A percentile compares a stretch with the other conserved stretches of the same genome.
Conservation (phyloP, 2,113 vertebrate genomes). For the Arvicanthis niloticus region DNA sequence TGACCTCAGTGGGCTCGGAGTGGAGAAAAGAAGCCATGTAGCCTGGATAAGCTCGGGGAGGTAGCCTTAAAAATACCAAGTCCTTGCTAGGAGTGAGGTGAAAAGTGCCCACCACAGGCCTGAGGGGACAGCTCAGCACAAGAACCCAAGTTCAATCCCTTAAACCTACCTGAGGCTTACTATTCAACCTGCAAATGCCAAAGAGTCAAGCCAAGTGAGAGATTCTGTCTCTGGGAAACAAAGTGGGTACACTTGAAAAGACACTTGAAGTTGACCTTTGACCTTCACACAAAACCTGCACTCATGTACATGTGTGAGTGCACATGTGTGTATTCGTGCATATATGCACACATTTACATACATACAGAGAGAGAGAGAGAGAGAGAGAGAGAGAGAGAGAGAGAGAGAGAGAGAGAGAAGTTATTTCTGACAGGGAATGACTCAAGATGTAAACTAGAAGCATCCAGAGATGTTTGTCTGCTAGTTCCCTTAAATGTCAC, state of each 20-base stretch:
- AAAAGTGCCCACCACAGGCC: neutral
- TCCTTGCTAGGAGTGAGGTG: neutral
- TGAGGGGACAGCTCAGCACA: neutral
- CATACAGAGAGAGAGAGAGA: neutral
- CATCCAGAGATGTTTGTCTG: neutral
- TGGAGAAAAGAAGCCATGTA: accelerated
- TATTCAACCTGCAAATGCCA: neutral
- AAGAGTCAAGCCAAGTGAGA: neutral
- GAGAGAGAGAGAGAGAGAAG: neutral
- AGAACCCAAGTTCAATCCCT: neutral
- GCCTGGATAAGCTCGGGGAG: accelerated
- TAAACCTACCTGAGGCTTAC: neutral
- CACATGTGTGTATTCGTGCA: neutral
- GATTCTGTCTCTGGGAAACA: neutral
- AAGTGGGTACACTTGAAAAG: neutral
- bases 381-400: too few relatives aligned
- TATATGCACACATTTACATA: neutral
- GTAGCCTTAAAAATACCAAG: neutral
- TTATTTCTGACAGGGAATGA: neutral
- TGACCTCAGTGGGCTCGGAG: neutral
- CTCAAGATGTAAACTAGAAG: neutral
- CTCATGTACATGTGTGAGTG: too few relatives aligned
- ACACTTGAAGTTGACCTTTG: neutral
- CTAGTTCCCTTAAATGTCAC: neutral
- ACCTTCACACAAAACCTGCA: neutral